Base-by-base conservation (phyloP, 2,888 invertebrate species). In the Torymus tubicola region DNA sequence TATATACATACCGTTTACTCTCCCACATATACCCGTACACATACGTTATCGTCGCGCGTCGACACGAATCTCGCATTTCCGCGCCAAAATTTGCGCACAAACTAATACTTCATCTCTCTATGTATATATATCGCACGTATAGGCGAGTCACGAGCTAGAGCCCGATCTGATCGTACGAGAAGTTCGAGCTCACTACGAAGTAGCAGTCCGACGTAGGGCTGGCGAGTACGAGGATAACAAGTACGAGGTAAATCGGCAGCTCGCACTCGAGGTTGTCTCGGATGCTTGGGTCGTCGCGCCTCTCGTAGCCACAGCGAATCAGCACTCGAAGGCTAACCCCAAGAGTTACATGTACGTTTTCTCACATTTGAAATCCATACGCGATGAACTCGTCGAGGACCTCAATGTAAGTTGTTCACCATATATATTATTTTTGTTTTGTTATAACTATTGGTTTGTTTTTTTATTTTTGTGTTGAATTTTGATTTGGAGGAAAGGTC, bases 331-430 rank as follows among this genome's bases (percentile, higher is more conserved):
- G 84, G 93, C 95, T 42, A 96, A 96, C 91, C 92, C 94, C 0
- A 94, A 95, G 87, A 96, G 96, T 75, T 97, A 95, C 90, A 96
- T 97, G 93, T 97, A 97, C 88, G 96, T 97, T 42, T 97, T 97
- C 87, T 94, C 95, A 5, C 97, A 98, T 89, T 96, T 95, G 85
- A 96, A 96, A 79, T 93, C 94, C 83, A 94, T 95, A 86, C 42
- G 70, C 53, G 76, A 82, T 21, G 57, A 74, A 2, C 52, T 16
- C 13, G 11, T n/a, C 2, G 13, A 42, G 8, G 79, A 78, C 14
- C 50, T 70, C 24, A 24, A 64, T 31, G 75, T 81, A 31, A 75
- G 78, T 72, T 60, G 10, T 13, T 60, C 11, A 58, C 58, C n/a
- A n/a, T n/a, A n/a, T n/a, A n/a, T n/a, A n/a, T n/a, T n/a, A n/a